Evolutionary conservation across 1,140 invertebrate species (phyloP).

Genomic region (Chlorops oryzae): DNA sequence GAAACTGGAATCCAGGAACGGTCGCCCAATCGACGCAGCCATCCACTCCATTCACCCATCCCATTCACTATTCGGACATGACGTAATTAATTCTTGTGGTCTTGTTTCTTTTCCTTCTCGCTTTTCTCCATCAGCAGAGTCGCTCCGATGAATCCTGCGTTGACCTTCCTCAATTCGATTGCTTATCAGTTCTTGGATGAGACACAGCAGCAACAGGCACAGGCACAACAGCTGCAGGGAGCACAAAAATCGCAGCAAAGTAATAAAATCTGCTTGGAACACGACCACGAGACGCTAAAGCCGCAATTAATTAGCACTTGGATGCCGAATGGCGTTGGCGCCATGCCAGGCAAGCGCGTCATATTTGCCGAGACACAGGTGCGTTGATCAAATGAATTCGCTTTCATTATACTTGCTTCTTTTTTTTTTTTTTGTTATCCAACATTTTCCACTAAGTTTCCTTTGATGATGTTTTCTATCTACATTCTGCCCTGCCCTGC

Average conservation of each 20-base stretch:
- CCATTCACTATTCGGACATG: conserved; percentile 1
- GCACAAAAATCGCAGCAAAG: no score
- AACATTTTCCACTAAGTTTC: no score
- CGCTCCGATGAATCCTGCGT: conserved; percentile 49
- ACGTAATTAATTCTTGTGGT: neutral
- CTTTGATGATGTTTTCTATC: no score
- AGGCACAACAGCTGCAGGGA: no score
- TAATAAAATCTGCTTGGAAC: conserved; percentile 69
- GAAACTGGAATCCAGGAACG: no score
- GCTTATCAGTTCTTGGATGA: conserved; percentile 51
- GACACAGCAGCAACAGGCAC: conserved; percentile 28
- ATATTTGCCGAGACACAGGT: conserved; percentile 86
- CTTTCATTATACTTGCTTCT: no score
- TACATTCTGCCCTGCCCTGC: no score
- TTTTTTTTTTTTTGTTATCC: no score
- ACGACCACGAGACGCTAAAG: conserved; percentile 73
- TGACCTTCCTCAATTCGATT: conserved; percentile 59
- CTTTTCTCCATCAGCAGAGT: conserved; percentile 22
- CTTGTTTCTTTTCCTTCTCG: neutral
- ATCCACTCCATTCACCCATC: conserved; percentile 6
- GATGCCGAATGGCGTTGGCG: conserved; percentile 79
- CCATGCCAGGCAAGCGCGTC: conserved; percentile 69
- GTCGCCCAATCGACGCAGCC: no score
- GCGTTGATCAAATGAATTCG: no score
- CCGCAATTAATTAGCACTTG: conserved; percentile 79